Base-by-base conservation (phyloP, 92 coral and sea anemone species). In the Epizoanthus ramosus region DNA sequence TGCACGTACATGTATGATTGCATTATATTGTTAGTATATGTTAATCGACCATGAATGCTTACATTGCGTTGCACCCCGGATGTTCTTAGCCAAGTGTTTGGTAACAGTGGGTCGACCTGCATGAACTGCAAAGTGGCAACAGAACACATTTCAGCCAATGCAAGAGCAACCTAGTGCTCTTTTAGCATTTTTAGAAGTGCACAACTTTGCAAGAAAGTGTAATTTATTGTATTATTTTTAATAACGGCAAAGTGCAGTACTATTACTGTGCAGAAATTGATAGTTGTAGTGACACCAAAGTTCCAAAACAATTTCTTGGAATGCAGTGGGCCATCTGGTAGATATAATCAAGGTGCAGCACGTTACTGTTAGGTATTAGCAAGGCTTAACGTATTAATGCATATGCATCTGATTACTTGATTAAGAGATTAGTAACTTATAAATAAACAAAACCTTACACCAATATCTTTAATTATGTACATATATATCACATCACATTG, bases 71-170 rank as follows among this genome's bases (percentile, higher is more conserved):
- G 82, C 61, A 35, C 56, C 31, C 82, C 82, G 12, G 82, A 47
- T 77, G 82, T 60, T 22, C 82, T 77, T 77, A 77, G 82, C 82
- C 82, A 77, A 61, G 82, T 39, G 71, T 77, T 77, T 60, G 82
- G 71, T 65, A 77, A 77, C 82, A 77, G 18, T 77, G 82, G 82
- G 41, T 77, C 54, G 54, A 50, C 82, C 70, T 77, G 82, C 15
- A 77, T 39, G 59, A 77, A 77, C 82, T 77, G 82, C 60, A 77
- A 77, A 77, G 66, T 77, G 31, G 82, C 82, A 77, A 77, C 57
- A 77, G 47, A 77, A 77, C 82, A 77, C 41, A 77, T 77, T 77
- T 77, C 82, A 77, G 82, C 58, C 52, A 77, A 77, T 24, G 47
- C 21, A n/a, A 77, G 82, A 77, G 82, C 82, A 77, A 23, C 64